Base-by-base conservation (phyloP, 2,113 vertebrate species). In the Nannobrachium achirus region DNA sequence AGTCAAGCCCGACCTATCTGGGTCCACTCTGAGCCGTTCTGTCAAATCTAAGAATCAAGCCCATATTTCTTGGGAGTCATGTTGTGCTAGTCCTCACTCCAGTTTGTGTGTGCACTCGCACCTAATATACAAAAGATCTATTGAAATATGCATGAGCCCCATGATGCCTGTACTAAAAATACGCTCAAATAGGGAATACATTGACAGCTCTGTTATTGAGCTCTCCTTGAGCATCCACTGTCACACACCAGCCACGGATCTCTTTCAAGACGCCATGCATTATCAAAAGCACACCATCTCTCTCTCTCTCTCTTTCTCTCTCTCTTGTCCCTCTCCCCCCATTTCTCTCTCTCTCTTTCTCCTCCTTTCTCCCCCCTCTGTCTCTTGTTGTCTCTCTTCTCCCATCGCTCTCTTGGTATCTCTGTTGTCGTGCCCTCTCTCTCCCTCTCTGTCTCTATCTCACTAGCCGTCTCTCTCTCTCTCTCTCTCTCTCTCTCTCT, bases 171-270 rank as follows among this genome's bases (percentile, higher is more conserved):
- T 83, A 91, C 93, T 94, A 94, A 94, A 94, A 93, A 94, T 94
- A 94, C 89, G 90, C 90, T 91, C 89, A 92, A 89, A 91, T 88
- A 90, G 93, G 92, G 92, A 93, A 93, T 93, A 91, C 93, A 93
- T 93, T 92, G 92, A 93, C 91, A 93, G 91, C 88, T 88, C 81
- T 92, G 92, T 92, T 93, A 93, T 94, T 94, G 93, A 91, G 92
- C 89, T 94, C 92, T 94, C 93, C 92, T 94, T 94, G 92, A 93
- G 91, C 79, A 88, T 87, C 56, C 83, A 78, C 85, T 88, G 89
- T 90, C 89, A 92, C 89, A 92, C 73, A n/a, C 85, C 73, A 83
- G 83, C 88, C 88, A 79, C 68, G 60, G 67, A 88, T 88, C 81
- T 80, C 77, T 84, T 85, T 89, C 80, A 89, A 59, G 84, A 74